Base-by-base conservation (phyloP, 2,797 vertebrate genomes). In the Myotis vivesi region DNA sequence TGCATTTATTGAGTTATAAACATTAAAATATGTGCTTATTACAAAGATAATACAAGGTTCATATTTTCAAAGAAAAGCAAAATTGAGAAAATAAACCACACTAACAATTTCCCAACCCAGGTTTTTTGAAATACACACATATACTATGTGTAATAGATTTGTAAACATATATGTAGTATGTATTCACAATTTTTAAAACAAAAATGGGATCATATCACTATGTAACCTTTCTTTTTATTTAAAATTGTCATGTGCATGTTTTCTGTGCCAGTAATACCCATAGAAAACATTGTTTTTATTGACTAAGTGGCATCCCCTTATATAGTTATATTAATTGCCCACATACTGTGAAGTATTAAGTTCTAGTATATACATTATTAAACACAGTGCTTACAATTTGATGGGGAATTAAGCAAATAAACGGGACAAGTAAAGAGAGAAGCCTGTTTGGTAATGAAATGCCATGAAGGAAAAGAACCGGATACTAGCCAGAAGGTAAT, bases 31-130 rank as follows among this genome's bases (percentile, higher is more conserved):
- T 89, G 5, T 30, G 69, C 44, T 89, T 59, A 51, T 55, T 44
- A 79, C 41, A 30, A 92, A 87, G 28, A 30, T 64, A 80, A 89
- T 82, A 73, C 73, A 66, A 19, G 84, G 49, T 94, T 16, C 20
- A 4, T 51, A 64, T 77, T 82, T 94, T 66, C 30, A 85, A 91
- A 88, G 33, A 72, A 49, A 73, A 91, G 53, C 62, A 73, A 93
- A 80, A 79, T 38, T 84, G 89, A 92, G 49, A 55, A 88, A 86
- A 73, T n/a, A 72, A 72, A 81, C 10, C 68, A 49, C 2, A 38
- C 11, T 62, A 49, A 76, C 2, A 91, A 38, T 53, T 80, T 76
- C 73, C 7, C 75, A 85, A 73, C 10, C 28, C 44, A 94, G 22
- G n/a, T 79, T 51, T 44, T 93, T 80, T 81, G 33, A 30, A 69